Conservation (phyloP, 2,888 invertebrate genomes). For the Idaea dimidiata region DNA sequence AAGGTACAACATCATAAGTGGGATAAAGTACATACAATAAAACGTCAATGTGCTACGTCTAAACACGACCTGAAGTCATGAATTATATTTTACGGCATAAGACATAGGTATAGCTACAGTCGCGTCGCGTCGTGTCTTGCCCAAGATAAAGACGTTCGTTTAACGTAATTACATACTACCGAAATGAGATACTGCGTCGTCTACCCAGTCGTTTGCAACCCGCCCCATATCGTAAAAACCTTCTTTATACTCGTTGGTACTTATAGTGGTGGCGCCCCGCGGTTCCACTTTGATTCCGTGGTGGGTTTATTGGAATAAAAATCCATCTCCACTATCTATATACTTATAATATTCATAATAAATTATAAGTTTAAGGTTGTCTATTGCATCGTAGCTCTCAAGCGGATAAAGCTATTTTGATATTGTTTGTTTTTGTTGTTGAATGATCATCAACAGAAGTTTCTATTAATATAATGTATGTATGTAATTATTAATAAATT, state of each 20-base stretch:
- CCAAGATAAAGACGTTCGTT: slow-evolving; percentile 45
- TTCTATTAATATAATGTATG: no score
- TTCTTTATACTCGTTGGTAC: neutral
- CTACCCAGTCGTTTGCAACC: neutral
- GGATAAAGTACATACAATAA: neutral
- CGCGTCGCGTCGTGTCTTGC: slow-evolving; percentile 18
- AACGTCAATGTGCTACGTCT: neutral
- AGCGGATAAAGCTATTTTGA: no score
- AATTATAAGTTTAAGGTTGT: no score
- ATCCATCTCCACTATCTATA: no score
- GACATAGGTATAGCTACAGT: slow-evolving; percentile 26
- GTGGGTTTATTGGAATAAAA: neutral
- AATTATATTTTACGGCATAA: slow-evolving; percentile 27
- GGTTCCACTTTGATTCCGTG: neutral
- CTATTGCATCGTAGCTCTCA: no score
- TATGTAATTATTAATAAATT: no score
- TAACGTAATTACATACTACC: slow-evolving; percentile 37
- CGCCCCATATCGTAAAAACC: neutral
- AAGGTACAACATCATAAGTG: neutral
- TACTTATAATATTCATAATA: no score
- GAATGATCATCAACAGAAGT: no score
- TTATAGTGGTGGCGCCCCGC: neutral
- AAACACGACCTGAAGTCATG: slow-evolving; percentile 5
- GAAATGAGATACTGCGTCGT: slow-evolving; percentile 29
- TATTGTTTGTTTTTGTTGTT: no score